phyloP scores from a whole-genome alignment of 1,140 invertebrate genomes.

The Drosophila cardini region DNA sequence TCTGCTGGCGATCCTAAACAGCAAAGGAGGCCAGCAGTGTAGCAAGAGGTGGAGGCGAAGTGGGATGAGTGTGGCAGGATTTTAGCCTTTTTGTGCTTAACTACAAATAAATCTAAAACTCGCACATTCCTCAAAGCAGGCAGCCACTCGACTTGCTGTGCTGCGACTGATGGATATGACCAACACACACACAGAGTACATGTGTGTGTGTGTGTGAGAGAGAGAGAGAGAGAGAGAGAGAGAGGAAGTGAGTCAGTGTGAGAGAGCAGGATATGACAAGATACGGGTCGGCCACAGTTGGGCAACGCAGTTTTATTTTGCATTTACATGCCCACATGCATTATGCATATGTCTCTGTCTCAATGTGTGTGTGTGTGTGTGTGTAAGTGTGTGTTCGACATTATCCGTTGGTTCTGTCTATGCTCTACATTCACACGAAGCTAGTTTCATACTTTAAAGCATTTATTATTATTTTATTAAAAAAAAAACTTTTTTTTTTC shows the following conservation, averaged over 20 bases:
- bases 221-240: conserved; percentile 8
- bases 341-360: conserved; percentile 58
- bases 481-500: no score
- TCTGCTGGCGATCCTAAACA: conserved; percentile 29
- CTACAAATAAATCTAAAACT: conserved; percentile 82
- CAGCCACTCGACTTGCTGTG: neutral
- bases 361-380: conserved; percentile 15
- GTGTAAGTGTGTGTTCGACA: neutral
- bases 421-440: no score
- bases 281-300: conserved; percentile 75
- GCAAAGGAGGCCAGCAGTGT: neutral
- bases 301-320: conserved; percentile 79
- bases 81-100: conserved; percentile 48
- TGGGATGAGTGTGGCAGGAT: neutral
- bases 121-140: conserved; percentile 66
- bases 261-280: conserved; percentile 35
- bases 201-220: no score
- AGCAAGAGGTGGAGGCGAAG: neutral
- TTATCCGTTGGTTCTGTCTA: conserved; percentile 6
- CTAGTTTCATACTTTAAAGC: no score
- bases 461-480: no score
- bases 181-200: conserved; percentile 17
- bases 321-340: conserved; percentile 81
- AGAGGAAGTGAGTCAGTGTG: neutral
- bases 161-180: conserved; percentile 55